Evolutionary conservation across 2,797 vertebrate species (phyloP), one percentile per base, ranked within the genome.

Genomic region (Falco berigora): DNA sequence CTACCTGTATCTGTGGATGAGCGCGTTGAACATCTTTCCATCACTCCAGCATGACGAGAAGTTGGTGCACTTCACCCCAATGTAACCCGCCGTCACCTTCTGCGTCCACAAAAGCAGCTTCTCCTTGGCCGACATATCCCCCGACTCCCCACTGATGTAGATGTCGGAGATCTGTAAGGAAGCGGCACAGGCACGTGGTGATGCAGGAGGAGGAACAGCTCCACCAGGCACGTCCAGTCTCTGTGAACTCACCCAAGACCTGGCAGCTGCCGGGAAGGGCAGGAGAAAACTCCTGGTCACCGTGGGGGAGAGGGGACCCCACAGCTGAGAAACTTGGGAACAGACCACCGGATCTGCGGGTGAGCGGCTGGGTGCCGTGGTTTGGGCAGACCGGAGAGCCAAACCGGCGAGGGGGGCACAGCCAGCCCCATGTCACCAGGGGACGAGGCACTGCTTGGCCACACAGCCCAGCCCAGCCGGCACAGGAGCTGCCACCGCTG

Each of bases 1-100:
- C n/a, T 47, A 99, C 99, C 99, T 99, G 98, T 99, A 99, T 98
- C 98, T 98, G 98, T 99, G 99, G 98, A 99, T 99, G 95, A 99
- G 98, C 10, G 99, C 99, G 23, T 99, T 99, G 98, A 99, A 99
- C 98, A 99, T 98, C 97, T 98, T 99, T 72, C 99, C 99, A 44
- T 99, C 97, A 66, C 98, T 99, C 99, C 99, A 99, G 96, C 98
- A 98, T 1, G 99, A 99, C 30, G 99, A 99, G 98, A 99, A 99
- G 98, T 99, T 99, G 98, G 97, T 97, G 78, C 99, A 99, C 96
- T 99, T 99, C 38, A 99, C 97, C 80, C 99, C 99, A 8, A 99
- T 97, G 97, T 99, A 99, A 90, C 99, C 99, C 40, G 99, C 99
- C 3, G 98, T 99, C 90, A 99, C 99, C 97, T 99, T 98, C 98